These are phyloP conservation scores for Xiphophorus couchianus DNA, from an alignment of 2,113 vertebrate species.

Conservation along the genomic window DNA sequence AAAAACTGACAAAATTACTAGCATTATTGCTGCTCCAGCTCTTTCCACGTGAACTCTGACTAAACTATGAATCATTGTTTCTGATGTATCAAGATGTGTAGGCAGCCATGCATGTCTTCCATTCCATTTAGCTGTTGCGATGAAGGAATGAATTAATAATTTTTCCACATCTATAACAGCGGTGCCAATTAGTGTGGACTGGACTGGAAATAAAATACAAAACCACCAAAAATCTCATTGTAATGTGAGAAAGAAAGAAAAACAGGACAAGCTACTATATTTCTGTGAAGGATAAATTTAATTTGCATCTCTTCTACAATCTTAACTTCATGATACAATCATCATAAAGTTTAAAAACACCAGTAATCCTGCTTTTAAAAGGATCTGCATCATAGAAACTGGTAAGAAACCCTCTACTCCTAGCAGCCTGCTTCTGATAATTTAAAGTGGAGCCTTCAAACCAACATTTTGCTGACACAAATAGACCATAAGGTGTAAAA, in stretches of 20 bases:
- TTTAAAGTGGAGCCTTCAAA: constrained; percentile 21
- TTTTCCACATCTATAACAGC: background rate
- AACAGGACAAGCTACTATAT: constrained; percentile 13
- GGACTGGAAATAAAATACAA: background rate
- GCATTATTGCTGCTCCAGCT: too few species aligned
- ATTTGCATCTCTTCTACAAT: constrained; percentile 56
- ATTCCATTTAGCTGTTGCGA: background rate
- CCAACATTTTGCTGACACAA: background rate
- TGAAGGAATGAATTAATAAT: background rate
- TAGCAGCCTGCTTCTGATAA: constrained; percentile 14
- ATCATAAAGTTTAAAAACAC: constrained; percentile 51
- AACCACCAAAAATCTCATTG: background rate
- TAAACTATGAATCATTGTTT: background rate
- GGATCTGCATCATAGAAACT: constrained; percentile 39
- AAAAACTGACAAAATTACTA: too few species aligned
- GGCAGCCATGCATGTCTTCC: background rate
- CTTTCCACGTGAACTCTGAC: too few species aligned
- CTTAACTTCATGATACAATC: constrained; percentile 34
- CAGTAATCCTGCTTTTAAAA: constrained; percentile 37
- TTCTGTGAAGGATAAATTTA: constrained; percentile 57
- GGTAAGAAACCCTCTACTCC: background rate
- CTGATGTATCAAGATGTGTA: background rate
- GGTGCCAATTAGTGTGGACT: background rate
- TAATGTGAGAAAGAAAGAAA: background rate
- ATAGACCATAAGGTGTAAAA: background rate